Evolutionary conservation across 2,113 vertebrate genomes (phyloP), one percentile per base, ranked within the genome.

Genomic region (Triplophysa rosa): DNA sequence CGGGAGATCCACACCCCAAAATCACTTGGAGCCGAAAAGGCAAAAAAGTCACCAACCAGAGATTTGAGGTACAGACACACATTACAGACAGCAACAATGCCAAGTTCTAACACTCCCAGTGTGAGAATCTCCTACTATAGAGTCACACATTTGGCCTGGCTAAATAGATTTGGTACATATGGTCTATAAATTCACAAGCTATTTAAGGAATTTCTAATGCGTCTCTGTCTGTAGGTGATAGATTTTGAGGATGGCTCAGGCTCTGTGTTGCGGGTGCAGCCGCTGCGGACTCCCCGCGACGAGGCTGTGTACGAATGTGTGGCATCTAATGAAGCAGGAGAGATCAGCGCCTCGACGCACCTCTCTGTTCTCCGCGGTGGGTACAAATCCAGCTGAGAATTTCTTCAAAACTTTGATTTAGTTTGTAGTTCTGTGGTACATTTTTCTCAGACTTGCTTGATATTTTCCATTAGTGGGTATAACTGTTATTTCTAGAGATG

Each of bases 41-140:
- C 91, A 99, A 99, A 92, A 99, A 98, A 97, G 98, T 99, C 94
- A 98, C 95, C 95, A 99, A 98, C 88, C 98, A 99, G 93, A 96
- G 97, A 95, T 99, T 99, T 95, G 98, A 99, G 97, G 98, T 99
- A 71, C 23, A 9, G n/a, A 42, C 63, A 73, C 21, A 45, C 26
- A 11, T 23, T 26, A 68, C 21, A 65, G 8, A 68, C 33, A 71
- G 21, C 54, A 61, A 49, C 8, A 1, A 16, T 24, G 12, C 37
- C 26, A 45, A 16, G 58, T 74, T 74, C 40, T 74, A 63, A 63
- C 72, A 47, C 40, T 63, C 16, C 23, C 29, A 29, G 63, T 63
- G 72, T 74, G 72, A 63, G 58, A 74, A 47, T 63, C 23, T 59
- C 58, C 23, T 6, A 47, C 58, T 58, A 21, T 45, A 12, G 8